Percentiles rank a stretch among this genome's conserved stretches.
Evolutionary conservation across 2,888 invertebrate species (phyloP).

Genomic region (Aphodius granarius): DNA sequence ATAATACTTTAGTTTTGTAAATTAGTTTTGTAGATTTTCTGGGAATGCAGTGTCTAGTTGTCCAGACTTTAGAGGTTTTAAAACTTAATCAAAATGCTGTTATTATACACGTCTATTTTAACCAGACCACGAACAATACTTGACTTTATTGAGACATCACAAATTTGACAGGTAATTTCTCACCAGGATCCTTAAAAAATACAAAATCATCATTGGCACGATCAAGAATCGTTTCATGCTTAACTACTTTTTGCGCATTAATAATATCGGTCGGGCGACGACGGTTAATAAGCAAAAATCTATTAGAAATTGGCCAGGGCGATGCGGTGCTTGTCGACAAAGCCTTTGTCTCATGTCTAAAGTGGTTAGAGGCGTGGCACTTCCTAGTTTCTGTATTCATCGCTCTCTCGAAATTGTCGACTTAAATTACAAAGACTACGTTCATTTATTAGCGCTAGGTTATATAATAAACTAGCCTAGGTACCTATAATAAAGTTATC

Average conservation of each 20-base stretch:
- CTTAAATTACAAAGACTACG: background rate
- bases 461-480: conserved; percentile 1
- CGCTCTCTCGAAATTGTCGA: background rate
- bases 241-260: background rate
- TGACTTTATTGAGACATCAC: background rate
- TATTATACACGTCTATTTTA: background rate
- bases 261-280: no score
- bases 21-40: no score
- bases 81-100: background rate
- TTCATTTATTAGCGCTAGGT: conserved; percentile 9
- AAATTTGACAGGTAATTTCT: background rate
- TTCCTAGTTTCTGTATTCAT: background rate
- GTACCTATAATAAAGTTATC: conserved; percentile 12
- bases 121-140: background rate
- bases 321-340: background rate
- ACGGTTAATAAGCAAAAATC: background rate
- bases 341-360: background rate
- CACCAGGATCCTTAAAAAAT: background rate
- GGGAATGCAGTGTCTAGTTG: no score
- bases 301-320: background rate
- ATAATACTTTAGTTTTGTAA: no score
- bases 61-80: no score
- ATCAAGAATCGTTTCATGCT: background rate
- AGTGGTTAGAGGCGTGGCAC: background rate
- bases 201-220: background rate